phyloP scores from a whole-genome alignment of 2,113 vertebrate species.

The Rhinolophus ferrumequinum region DNA sequence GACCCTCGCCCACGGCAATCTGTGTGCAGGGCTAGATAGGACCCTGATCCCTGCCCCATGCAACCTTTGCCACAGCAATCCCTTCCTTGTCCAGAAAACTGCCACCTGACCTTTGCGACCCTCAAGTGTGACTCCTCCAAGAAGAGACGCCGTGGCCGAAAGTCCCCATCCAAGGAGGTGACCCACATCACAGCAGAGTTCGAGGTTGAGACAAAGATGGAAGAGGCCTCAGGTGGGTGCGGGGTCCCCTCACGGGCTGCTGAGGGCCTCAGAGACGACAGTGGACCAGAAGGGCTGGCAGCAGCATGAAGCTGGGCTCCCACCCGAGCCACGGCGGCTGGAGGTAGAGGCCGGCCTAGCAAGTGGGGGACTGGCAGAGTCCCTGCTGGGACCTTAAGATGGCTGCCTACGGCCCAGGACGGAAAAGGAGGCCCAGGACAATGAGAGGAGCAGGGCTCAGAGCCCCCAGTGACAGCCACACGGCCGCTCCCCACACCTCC shows the following conservation, averaged over 20 bases:
- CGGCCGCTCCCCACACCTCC: background rate
- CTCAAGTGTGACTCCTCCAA: constrained; percentile 97
- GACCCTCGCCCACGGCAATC: background rate
- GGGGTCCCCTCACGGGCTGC: background rate
- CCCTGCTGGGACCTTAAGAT: background rate
- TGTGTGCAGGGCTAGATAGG: background rate
- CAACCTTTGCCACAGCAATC: constrained; percentile 81
- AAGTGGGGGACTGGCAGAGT: rapidly evolving
- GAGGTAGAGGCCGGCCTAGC: background rate
- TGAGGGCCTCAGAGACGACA: background rate
- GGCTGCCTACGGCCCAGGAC: background rate
- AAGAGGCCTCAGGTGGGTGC: constrained; percentile 93
- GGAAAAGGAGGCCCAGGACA: background rate
- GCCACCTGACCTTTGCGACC: constrained; percentile 94
- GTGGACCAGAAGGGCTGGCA: rapidly evolving
- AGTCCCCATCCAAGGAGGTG: constrained; percentile 95
- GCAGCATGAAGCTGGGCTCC: rapidly evolving
- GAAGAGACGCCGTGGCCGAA: constrained; percentile 94
- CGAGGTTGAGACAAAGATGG: constrained; percentile 94
- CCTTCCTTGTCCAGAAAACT: constrained; percentile 92
- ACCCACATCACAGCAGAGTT: constrained; percentile 96
- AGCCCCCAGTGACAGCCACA: rapidly evolving
- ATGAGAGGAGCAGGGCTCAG: background rate
- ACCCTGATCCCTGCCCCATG: constrained; percentile 40
- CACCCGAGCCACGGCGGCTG: rapidly evolving